phyloP scores from a whole-genome alignment of 30 jellyfish, hydroid and myxozoan species.

The Turritopsis rubra region DNA sequence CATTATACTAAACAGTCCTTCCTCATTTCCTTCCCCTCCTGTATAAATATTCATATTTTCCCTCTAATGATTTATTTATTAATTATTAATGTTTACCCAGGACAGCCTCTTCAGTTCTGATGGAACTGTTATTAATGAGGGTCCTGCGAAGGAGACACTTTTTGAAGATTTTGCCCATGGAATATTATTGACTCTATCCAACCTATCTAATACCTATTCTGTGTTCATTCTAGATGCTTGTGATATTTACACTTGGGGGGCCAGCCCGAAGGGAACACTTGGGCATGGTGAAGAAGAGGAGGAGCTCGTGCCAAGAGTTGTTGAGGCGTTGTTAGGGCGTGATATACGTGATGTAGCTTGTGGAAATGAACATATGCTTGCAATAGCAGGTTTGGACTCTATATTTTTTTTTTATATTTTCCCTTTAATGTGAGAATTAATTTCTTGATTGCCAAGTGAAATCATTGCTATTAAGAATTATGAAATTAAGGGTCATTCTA shows the following conservation, averaged over 20 bases:
- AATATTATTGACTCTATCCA: too few species aligned
- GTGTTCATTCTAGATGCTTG: conserved; percentile 69
- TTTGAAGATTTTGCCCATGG: too few species aligned
- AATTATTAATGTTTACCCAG: too few species aligned
- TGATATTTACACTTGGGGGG: conserved; percentile 97
- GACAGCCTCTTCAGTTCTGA: too few species aligned
- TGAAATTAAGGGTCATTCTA: background rate
- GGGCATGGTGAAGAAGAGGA: conserved; percentile 99
- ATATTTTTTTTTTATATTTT: too few species aligned
- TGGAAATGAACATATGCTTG: conserved; percentile 92
- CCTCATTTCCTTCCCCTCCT: too few species aligned
- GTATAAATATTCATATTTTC: too few species aligned
- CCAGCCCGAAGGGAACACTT: conserved; percentile 91
- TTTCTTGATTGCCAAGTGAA: background rate
- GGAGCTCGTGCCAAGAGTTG: conserved; percentile 84
- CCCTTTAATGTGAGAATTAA: too few species aligned
- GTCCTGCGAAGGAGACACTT: too few species aligned
- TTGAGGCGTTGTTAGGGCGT: conserved; percentile 93
- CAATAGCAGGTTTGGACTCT: conserved; percentile 58
- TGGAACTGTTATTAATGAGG: too few species aligned
- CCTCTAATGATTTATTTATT: too few species aligned
- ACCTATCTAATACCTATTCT: background rate
- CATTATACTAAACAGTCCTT: too few species aligned
- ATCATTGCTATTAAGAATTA: background rate
- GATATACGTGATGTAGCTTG: conserved; percentile 79